Base-by-base conservation (phyloP, 2,888 invertebrate genomes). In the Tetrapedia diversipes region DNA sequence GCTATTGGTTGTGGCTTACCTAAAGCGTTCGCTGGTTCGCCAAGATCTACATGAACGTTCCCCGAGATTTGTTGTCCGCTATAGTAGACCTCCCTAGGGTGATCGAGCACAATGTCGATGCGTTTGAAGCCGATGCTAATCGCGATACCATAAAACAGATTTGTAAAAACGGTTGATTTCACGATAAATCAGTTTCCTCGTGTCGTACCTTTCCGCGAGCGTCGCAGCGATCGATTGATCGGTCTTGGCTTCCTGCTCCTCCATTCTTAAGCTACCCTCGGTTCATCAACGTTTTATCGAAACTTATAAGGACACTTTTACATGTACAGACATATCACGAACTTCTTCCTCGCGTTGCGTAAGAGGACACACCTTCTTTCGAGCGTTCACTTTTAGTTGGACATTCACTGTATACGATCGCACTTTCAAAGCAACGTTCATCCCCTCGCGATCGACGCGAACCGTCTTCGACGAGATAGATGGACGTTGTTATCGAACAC, bases 61-160 rank as follows among this genome's bases (percentile, higher is more conserved):
- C 90, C 90, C 4, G 83, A 77, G 39, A 90, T 67, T 41, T 61
- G 67, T 54, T 87, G 81, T 4, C 89, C 89, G 43, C 81, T 79
- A 54, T 86, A 81, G 65, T 85, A 89, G n/a, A 89, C 88, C 32
- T 86, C 79, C 29, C 88, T 86, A 2, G 77, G 72, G 60, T 87
- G 82, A 69, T 89, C 87, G 32, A 90, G 80, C 6, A 66, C 51
- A 19, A 90, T 77, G 1, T 87, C 86, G 54, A 89, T 81, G 4
- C 83, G 66, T 37, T 81, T 68, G 16, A 89, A 69, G 11, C 87
- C 88, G 45, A 86, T 81, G 24, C 89, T 89, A 54, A 39, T 79
- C 70, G 49, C n/a, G 51, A 34, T 32, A 37, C 10, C 1, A 29
- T 22, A 14, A 6, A 51, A 39, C 10, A 29, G 14, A 41, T 32